A percentile compares a stretch with the other conserved stretches of the same genome.
Evolutionary conservation across 2,113 vertebrate genomes (phyloP).

Genomic region (Chloebia gouldiae): DNA sequence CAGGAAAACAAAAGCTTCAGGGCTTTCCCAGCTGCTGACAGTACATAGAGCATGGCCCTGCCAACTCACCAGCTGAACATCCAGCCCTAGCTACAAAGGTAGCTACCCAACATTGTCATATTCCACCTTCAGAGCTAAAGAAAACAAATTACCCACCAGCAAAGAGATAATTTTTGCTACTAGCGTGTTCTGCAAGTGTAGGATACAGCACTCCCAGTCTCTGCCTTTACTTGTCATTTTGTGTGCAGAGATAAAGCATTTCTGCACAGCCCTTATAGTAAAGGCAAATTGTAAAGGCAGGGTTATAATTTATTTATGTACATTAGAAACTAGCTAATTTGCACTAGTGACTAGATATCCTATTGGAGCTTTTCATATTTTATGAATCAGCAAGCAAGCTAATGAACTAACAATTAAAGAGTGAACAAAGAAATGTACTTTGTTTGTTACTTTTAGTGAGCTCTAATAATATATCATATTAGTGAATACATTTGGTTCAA

Average conservation of each 20-base stretch:
- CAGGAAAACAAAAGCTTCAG: background rate
- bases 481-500: background rate
- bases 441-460: constrained; percentile 11
- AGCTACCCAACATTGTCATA: background rate
- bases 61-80: background rate
- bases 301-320: constrained; percentile 27
- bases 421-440: constrained; percentile 35
- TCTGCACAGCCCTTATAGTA: background rate
- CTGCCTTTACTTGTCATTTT: background rate
- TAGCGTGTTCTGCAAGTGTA: background rate
- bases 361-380: constrained; percentile 34
- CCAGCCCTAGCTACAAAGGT: background rate
- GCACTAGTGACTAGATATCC: constrained; percentile 40
- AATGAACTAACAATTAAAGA: constrained; percentile 53
- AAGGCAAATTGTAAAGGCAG: background rate
- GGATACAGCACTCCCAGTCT: background rate
- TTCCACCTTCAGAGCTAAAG: background rate
- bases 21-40: background rate
- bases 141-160: background rate
- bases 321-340: constrained; percentile 41
- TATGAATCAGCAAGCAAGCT: constrained; percentile 38
- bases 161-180: background rate
- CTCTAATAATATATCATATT: background rate
- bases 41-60: background rate
- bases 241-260: background rate